Evolutionary conservation across 2,888 invertebrate species (phyloP).

Genomic region (Habroteleia sp.): DNA sequence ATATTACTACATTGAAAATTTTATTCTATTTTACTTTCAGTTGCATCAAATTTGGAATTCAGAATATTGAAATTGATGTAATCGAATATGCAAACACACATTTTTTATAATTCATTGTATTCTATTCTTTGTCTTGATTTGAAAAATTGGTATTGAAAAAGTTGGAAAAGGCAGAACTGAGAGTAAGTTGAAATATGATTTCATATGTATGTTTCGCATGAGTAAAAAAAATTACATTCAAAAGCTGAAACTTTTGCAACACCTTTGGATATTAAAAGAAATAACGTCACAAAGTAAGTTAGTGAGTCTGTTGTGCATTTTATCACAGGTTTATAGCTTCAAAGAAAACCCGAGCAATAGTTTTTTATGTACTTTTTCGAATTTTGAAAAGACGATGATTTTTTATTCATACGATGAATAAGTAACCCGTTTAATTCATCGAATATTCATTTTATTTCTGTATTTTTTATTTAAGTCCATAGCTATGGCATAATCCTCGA

Average conservation of each 20-base stretch:
- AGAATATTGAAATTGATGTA: no score
- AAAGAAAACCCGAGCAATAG: constrained; percentile 15
- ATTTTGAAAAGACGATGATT: constrained; percentile 15
- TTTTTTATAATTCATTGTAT: neutral
- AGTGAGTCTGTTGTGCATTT: constrained; percentile 1
- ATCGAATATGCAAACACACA: no score
- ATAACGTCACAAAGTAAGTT: constrained; percentile 9
- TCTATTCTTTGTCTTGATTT: no score
- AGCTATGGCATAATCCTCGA: constrained; percentile 3
- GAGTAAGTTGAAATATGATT: no score
- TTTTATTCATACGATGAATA: constrained; percentile 41
- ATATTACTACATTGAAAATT: no score
- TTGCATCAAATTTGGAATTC: no score
- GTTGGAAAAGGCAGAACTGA: neutral
- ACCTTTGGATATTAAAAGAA: constrained; percentile 10
- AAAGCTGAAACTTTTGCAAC: constrained; percentile 1
- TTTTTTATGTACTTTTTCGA: constrained; percentile 32
- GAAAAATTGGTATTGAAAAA: no score
- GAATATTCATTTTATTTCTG: constrained; percentile 34
- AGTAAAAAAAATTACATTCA: neutral
- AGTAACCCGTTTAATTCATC: constrained; percentile 24
- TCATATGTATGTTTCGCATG: no score
- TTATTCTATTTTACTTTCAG: no score
- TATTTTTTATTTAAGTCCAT: constrained; percentile 27
- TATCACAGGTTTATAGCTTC: constrained; percentile 16